Percentiles rank a stretch among this genome's conserved stretches.
Evolutionary conservation across 2,797 vertebrate genomes (phyloP).

Genomic region (Acipenser ruthenus): DNA sequence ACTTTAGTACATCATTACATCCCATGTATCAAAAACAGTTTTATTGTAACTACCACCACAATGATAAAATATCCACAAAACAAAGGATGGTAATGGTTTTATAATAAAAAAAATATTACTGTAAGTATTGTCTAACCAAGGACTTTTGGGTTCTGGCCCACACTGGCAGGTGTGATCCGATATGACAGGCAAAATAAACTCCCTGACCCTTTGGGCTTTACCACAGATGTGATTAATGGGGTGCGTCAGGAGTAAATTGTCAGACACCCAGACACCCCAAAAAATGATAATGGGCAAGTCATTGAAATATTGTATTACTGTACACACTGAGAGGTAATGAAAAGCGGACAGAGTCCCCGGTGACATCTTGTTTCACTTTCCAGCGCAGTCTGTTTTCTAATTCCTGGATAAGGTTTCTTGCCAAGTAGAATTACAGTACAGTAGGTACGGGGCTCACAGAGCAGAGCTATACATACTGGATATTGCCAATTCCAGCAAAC

Average conservation of each 20-base stretch:
- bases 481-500: not conserved
- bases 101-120: too few species aligned
- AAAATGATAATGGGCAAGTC: not conserved
- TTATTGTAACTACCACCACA: too few species aligned
- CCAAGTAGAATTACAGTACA: constrained; percentile 1
- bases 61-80: too few species aligned
- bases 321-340: not conserved
- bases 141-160: not conserved
- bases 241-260: not conserved
- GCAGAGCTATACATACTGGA: not conserved
- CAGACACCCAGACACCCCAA: not conserved
- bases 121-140: too few species aligned
- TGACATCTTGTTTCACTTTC: not conserved
- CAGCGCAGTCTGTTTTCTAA: not conserved
- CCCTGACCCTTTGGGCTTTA: not conserved
- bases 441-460: not conserved
- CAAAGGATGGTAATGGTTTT: too few species aligned
- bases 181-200: not conserved
- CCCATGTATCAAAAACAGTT: too few species aligned
- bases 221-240: not conserved
- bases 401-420: not conserved
- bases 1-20: too few species aligned
- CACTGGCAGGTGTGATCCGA: not conserved
- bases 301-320: not conserved
- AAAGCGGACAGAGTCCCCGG: not conserved